Evolutionary conservation across 2,113 vertebrate species (phyloP), one percentile per base, ranked within the genome.

Genomic region (Chaetodon trifascialis): DNA sequence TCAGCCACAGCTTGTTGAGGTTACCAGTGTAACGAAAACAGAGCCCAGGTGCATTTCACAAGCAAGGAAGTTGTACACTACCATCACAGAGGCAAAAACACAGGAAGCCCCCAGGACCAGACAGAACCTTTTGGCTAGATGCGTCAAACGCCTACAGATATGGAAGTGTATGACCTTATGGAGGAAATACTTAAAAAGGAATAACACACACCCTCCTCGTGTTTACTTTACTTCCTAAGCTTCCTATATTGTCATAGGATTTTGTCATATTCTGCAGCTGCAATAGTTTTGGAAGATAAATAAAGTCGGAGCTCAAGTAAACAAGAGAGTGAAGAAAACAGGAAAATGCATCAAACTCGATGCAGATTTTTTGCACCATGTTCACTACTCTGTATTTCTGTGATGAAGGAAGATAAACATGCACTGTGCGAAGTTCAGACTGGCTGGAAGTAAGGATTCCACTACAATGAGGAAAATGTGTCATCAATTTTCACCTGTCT

Each of bases 31-130:
- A 91, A 90, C 88, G 91, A 92, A 93, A 92, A 91, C 88, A 92
- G 51, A 75, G 76, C 70, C 88, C 94, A 95, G 92, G 92, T 95
- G 94, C 92, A 89, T 87, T 87, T 92, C 89, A 89, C 86, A 92
- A 86, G 86, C 70, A 36, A 91, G 91, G 90, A 91, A 87, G 91
- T 89, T 74, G 74, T 81, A 84, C 25, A 30, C 81, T 66, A 77
- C 76, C 68, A 90, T 88, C 79, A 87, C 84, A 87, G 76, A 89
- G 85, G 74, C 85, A 84, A 89, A 90, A 91, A 89, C 87, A 94
- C 92, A 95, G 94, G 94, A 95, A 95, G 80, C 82, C 66, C 88
- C 72, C 58, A 79, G 79, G 88, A 93, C 73, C 87, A 88, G 89
- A 93, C 86, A 84, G 38, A 91, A 56, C 58, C 64, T 60, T 80